These are phyloP conservation scores for Odontomachus brunneus DNA, from an alignment of 1,140 invertebrate genomes.

Conservation along the genomic window DNA sequence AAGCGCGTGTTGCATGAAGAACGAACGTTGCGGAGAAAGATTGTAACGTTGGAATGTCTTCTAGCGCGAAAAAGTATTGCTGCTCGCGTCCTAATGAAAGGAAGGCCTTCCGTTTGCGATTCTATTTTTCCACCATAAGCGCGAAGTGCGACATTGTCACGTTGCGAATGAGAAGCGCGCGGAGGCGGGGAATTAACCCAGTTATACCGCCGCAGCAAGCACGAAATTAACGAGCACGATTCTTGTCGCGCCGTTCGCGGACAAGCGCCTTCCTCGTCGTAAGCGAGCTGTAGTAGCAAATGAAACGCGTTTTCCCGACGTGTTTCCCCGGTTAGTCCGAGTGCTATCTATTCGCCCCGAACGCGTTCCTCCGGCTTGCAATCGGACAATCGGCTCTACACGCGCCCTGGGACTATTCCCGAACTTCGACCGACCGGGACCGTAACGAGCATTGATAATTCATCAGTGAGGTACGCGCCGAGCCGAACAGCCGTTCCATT, in stretches of 20 bases:
- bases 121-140: too few species aligned
- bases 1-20: background rate
- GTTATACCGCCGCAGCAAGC: slow-evolving; percentile 21
- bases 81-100: background rate
- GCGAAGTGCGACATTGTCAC: too few species aligned
- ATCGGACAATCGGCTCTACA: background rate
- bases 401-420: background rate
- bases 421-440: background rate
- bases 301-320: slow-evolving; percentile 11
- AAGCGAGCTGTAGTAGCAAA: slow-evolving; percentile 7
- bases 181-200: slow-evolving; percentile 33
- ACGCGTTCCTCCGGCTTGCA: too few species aligned
- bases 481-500: background rate
- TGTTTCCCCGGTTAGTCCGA: background rate
- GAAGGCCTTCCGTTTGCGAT: too few species aligned
- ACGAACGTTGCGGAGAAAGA: too few species aligned
- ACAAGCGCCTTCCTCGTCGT: background rate
- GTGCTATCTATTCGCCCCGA: too few species aligned
- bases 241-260: slow-evolving; percentile 22
- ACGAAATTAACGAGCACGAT: slow-evolving; percentile 47
- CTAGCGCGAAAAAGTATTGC: background rate
- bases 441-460: slow-evolving; percentile 37
- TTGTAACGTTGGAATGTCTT: background rate
- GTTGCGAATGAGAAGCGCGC: background rate
- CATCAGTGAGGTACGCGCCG: background rate